A percentile compares a stretch with the other conserved stretches of the same genome.
phyloP scores from a whole-genome alignment of 1,140 invertebrate species.

The Magallana angulata region DNA sequence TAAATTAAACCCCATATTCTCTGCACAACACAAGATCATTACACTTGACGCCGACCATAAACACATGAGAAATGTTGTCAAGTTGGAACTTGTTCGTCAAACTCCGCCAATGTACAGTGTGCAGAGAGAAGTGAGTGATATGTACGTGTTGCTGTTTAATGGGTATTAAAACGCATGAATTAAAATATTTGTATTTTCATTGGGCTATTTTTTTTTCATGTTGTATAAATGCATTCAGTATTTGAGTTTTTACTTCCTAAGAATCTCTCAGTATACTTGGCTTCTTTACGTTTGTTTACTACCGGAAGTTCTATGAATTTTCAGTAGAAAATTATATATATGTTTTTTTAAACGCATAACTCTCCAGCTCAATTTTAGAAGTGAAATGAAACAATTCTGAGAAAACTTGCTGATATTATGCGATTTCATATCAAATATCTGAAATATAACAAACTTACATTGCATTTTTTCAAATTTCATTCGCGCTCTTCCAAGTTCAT shows the following conservation, averaged over 20 bases:
- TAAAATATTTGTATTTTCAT: no score
- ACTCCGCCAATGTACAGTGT: background rate
- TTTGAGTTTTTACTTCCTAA: no score
- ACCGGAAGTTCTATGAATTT: background rate
- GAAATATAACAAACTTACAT: background rate
- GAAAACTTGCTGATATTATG: no score
- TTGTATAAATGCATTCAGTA: no score
- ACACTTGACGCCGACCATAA: conserved; percentile 25
- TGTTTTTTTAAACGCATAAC: no score
- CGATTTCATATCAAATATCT: no score
- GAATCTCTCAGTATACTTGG: no score
- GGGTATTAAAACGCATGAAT: no score
- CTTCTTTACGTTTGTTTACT: background rate
- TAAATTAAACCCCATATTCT: conserved; percentile 3
- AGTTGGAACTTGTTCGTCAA: background rate
- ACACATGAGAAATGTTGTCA: conserved; percentile 35
- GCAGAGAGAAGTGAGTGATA: background rate
- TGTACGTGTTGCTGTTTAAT: no score
- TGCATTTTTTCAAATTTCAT: conserved; percentile 9
- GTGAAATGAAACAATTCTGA: background rate
- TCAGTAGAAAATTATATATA: background rate
- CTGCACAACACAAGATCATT: background rate
- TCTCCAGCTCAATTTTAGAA: background rate
- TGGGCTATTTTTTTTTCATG: no score
- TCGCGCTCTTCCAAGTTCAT: conserved; percentile 1